These are phyloP conservation scores for Lissonota sp. DNA, from an alignment of 2,888 invertebrate genomes.

Conservation along the genomic window DNA sequence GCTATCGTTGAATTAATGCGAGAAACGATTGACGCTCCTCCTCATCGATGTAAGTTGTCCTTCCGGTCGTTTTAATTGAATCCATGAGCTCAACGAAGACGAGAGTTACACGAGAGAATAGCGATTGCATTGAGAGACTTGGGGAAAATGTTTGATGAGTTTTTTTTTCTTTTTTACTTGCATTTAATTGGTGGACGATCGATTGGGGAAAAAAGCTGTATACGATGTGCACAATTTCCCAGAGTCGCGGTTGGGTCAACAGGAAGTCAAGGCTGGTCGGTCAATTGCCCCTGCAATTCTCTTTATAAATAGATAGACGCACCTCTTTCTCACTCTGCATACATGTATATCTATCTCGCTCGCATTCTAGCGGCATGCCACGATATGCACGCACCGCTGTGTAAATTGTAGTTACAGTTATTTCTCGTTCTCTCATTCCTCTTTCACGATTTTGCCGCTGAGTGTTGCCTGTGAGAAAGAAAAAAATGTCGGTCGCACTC, in stretches of 20 bases:
- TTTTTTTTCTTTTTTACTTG: too few relatives aligned
- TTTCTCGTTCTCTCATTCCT: slow-evolving; percentile 49
- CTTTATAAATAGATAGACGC: slow-evolving; percentile 78
- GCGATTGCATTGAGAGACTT: neutral
- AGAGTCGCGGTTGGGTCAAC: slow-evolving; percentile 69
- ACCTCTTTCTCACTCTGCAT: slow-evolving; percentile 26
- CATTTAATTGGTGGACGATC: too few relatives aligned
- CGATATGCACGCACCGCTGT: slow-evolving; percentile 71
- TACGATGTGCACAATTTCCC: slow-evolving; percentile 31
- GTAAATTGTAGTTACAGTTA: slow-evolving; percentile 70
- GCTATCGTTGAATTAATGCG: slow-evolving; percentile 39
- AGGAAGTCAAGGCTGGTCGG: slow-evolving; percentile 82
- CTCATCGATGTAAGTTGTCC: slow-evolving; percentile 58
- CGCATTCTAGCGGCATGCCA: slow-evolving; percentile 49
- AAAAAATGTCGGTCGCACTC: too few relatives aligned
- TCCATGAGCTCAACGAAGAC: slow-evolving; percentile 27
- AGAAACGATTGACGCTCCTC: slow-evolving; percentile 44
- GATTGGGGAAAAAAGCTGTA: too few relatives aligned
- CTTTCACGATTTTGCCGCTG: neutral
- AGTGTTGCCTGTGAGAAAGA: too few relatives aligned
- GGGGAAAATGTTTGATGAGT: neutral
- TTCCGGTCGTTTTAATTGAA: slow-evolving; percentile 56
- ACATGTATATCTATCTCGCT: slow-evolving; percentile 17
- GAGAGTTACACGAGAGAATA: neutral
- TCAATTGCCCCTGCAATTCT: slow-evolving; percentile 79